Evolutionary conservation across 2,797 vertebrate species (phyloP), one percentile per base, ranked within the genome.

Genomic region (Calcarius lapponicus): DNA sequence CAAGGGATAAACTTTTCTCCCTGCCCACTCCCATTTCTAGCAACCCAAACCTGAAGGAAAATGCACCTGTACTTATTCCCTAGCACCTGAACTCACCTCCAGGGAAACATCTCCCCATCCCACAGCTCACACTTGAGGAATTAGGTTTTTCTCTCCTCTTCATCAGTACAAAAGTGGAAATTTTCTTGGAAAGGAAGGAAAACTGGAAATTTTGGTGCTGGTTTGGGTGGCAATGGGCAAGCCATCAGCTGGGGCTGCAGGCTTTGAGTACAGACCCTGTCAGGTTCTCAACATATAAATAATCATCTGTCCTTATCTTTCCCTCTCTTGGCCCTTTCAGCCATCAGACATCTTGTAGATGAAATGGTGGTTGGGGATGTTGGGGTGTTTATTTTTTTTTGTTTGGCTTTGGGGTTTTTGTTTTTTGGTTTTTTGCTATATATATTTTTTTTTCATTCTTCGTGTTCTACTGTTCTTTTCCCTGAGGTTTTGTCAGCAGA

Each of bases 141-240:
- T 1, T 9, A 32, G 2, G 0, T 1, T 10, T 38, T 3, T 4
- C 4, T 2, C 29, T 43, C 17, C 4, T 15, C 13, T 56, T 48
- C 14, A 40, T 65, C 38, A 34, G 36, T 34, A n/a, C 28, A 54
- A 43, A 80, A 62, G 12, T n/a, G 24, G 31, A 56, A 28, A 48
- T 36, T 24, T 43, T 50, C 10, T 28, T 60, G 70, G 57, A 86
- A 87, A 32, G 22, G 21, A 36, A 65, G 40, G 19, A 42, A 76
- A 73, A 43, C 3, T 19, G 38, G 5, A 18, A 24, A 8, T 83
- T 92, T 50, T 74, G 38, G 15, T 9, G 1, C 62, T 36, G 19
- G 43, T 72, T 72, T 78, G 7, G 32, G 28, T 58, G 80, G 51
- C 28, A 20, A 4, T 26, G 48, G 14, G 47, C 38, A 54, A 89